Evolutionary conservation across 35 echinoderm and acorn worm genomes (phyloP), one percentile per base, ranked within the genome.

Genomic region (Antedon bifida): DNA sequence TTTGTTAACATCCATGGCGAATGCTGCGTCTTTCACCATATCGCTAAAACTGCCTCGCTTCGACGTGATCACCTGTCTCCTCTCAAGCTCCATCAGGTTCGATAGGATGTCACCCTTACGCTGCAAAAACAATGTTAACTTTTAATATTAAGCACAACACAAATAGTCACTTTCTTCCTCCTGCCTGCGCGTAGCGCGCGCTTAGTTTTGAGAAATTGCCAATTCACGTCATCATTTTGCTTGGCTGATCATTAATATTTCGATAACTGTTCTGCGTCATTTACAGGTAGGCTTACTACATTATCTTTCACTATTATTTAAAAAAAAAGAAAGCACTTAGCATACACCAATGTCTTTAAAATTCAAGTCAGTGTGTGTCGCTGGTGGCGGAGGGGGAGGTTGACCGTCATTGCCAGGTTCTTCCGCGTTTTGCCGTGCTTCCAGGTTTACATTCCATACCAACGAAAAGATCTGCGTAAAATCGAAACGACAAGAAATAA

Each of bases 381-480:
- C 9, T 19, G 26, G 26, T 64, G 51, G 51, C 9, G 9, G 23
- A 16, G 51, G 51, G 1, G 9, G 23, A 16, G 51, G 51, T 21
- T 64, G 51, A 29, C 31, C 32, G 10, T 35, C 78, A 19, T 77
- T 31, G 19, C 23, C n/a, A 17, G 2, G 11, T 11, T 38, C 28
- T 30, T 79, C 82, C 0, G 32, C 42, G 8, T 83, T 80, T 0
- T 80, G 76, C 26, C 73, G 79, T 7, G 84, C 79, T 17, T 83
- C 73, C 34, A 74, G 44, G 79, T 93, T 93, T 77, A 93, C 34
- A 35, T 85, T 81, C 83, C 80, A 79, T 34, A 89, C 34, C 19
- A 93, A 46, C 21, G 42, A 83, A 79, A 89, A 93, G 35, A 93
- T 86, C 91, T 93, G 36, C n/a, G n/a, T n/a, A n/a, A n/a, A n/a